Base-by-base conservation (phyloP, 37 sponge, comb jelly and placozoan species). In the Amphimedon queenslandica region DNA sequence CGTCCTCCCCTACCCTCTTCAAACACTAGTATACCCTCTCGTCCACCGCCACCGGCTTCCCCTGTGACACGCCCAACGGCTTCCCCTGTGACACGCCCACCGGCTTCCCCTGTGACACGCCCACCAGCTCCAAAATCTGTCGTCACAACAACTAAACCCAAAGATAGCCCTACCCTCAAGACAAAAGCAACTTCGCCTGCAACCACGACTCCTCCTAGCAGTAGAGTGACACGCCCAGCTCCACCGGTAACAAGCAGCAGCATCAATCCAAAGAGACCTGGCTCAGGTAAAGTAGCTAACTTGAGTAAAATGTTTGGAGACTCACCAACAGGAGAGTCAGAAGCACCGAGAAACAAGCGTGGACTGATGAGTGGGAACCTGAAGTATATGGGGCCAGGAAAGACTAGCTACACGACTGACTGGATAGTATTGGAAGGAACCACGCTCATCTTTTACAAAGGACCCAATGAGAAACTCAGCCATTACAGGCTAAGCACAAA, bases 371-470 rank as follows among this genome's bases (percentile, higher is more conserved):
- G 55, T 36, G 84, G 77, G 0, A 42, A 33, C 1, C 37, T 84
- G 27, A 57, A 41, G 35, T 61, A 72, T 60, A 84, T 72, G 58
- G 57, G 58, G 5, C 84, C 71, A 6, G 29, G 77, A 8, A 72
- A 84, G 58, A 66, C 65, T 41, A 21, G 58, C 0, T 84, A 68
- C 43, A 63, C 40, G 25, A 78, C 71, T 18, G 57, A 69, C 27
- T 84, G 68, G 67, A 43, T 40, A 1, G 73, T 36, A 0, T 13
- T 77, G 10, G 79, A 84, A 24, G 84, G 79, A 47, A 58, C 55
- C 8, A 56, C 40, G 30, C 51, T 84, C n/a, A 5, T 16, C 31
- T 39, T 72, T 2, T 72, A 77, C 57, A 77, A 64, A 23, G 76
- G 28, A 23, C 61, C 72, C 0, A 37, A 58, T 8, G 84, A 77